Conservation (phyloP, 2,113 vertebrate species). For the Ailurus styani region DNA sequence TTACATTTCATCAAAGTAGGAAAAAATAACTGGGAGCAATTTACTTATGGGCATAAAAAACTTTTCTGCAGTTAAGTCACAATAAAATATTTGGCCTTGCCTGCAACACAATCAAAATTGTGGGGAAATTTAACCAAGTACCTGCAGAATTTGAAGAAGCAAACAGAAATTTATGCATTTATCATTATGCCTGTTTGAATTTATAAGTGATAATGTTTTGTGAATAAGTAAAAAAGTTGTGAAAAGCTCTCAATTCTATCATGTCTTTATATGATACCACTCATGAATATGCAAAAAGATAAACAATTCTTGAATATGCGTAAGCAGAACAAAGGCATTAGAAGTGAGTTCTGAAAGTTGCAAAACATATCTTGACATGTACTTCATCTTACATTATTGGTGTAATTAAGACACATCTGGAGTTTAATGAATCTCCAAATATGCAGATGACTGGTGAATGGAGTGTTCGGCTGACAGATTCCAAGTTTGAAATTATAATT, state of each 20-base stretch:
- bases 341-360: neutral
- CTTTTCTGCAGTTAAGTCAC: neutral
- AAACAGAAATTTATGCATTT: neutral
- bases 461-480: neutral
- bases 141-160: neutral
- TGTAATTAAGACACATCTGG: neutral
- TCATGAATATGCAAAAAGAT: neutral
- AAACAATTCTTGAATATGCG: neutral
- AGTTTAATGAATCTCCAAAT: neutral
- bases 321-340: neutral
- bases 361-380: neutral
- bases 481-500: conserved; percentile 24
- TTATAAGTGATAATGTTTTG: neutral
- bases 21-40: neutral
- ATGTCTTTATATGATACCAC: neutral
- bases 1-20: neutral
- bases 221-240: neutral
- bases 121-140: neutral
- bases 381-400: neutral
- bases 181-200: neutral
- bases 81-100: neutral
- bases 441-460: neutral
- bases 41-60: neutral
- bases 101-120: neutral
- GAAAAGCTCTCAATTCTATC: neutral